Evolutionary conservation across 2,797 vertebrate genomes (phyloP).

Genomic region (Nyctalus aviator): DNA sequence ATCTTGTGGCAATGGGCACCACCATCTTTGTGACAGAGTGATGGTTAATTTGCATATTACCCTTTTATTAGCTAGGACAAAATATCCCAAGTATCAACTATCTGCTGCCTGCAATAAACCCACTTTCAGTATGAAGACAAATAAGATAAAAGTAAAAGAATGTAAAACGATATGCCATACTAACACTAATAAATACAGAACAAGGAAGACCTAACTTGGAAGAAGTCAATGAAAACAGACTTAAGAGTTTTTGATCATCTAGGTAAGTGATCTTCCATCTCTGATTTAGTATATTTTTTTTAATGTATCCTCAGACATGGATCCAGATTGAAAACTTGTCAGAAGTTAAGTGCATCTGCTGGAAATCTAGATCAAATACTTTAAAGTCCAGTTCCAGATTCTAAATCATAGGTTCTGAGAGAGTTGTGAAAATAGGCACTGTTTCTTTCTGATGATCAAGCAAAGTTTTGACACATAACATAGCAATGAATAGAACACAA

Average conservation of each 20-base stretch:
- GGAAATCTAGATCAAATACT: background rate
- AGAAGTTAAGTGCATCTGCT: background rate
- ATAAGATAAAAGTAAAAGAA: background rate
- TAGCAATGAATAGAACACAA: background rate
- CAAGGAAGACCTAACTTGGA: background rate
- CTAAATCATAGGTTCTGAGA: background rate
- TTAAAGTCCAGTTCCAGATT: background rate
- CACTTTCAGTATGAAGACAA: background rate
- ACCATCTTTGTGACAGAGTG: no score
- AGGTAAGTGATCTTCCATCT: background rate
- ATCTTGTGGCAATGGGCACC: no score
- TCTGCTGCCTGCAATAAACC: background rate
- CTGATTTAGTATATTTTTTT: background rate
- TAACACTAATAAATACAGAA: background rate
- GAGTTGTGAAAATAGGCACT: background rate
- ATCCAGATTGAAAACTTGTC: background rate
- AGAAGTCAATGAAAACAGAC: background rate
- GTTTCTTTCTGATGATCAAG: background rate
- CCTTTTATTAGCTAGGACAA: background rate
- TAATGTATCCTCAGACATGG: background rate
- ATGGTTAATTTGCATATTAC: no score
- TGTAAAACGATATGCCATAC: background rate
- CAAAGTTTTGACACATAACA: background rate
- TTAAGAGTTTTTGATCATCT: background rate
- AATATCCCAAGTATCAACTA: background rate